Percentiles rank a stretch among this genome's conserved stretches.
Conservation (phyloP, 2,113 vertebrate species). For the Brachypteracias leptosomus region DNA sequence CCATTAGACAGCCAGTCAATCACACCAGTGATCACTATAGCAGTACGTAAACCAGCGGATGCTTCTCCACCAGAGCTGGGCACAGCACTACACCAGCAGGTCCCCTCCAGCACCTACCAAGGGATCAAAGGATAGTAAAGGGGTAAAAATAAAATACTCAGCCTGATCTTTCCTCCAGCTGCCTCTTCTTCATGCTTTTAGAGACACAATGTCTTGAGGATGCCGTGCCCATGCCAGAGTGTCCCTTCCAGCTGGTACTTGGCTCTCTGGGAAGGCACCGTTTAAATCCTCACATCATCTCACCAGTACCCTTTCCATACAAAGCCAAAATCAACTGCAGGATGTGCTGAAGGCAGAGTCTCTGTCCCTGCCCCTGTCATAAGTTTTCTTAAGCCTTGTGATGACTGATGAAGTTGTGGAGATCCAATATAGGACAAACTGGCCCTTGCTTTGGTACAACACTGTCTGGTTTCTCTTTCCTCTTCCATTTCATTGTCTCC, state of each 20-base stretch:
- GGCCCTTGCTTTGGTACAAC: background rate
- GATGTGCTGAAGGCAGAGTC: background rate
- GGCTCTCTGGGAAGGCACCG: background rate
- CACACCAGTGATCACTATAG: background rate
- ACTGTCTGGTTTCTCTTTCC: background rate
- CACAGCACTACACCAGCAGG: background rate
- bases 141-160: background rate
- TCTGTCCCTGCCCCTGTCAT: background rate
- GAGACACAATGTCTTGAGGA: background rate
- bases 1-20: slow-evolving; percentile 36
- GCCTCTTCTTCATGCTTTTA: background rate
- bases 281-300: background rate
- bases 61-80: background rate
- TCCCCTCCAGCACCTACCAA: background rate
- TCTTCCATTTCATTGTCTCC: background rate
- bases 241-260: background rate
- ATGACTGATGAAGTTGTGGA: background rate
- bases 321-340: background rate
- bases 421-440: background rate
- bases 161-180: background rate
- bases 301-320: background rate
- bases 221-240: background rate
- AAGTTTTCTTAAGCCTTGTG: background rate
- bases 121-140: background rate
- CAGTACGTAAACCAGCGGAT: background rate